Evolutionary conservation across 2,888 invertebrate genomes (phyloP).

Genomic region (Acanthosepion esculentum): DNA sequence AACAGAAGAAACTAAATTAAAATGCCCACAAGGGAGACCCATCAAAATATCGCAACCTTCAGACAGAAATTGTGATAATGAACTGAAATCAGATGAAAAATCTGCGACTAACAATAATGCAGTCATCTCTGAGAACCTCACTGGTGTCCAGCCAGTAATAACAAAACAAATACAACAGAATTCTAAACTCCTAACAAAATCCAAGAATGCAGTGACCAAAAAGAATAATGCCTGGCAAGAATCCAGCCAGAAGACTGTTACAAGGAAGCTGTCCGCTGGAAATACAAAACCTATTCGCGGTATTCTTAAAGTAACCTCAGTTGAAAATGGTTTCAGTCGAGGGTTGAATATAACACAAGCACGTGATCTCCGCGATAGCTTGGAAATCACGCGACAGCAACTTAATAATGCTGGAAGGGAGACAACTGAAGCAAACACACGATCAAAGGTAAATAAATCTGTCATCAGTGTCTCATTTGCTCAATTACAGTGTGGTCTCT

Average conservation of each 20-base stretch:
- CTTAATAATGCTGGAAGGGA: background rate
- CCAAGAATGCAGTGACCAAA: too few species aligned
- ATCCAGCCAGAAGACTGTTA: background rate
- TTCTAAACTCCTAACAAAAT: background rate
- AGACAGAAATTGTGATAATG: background rate
- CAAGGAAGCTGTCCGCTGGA: background rate
- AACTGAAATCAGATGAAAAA: background rate
- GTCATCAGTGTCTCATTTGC: background rate
- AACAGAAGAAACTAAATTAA: background rate
- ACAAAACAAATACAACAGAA: background rate
- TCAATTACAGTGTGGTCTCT: background rate
- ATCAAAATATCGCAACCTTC: background rate
- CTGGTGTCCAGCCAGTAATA: background rate
- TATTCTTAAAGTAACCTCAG: background rate
- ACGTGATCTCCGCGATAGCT: slow-evolving; percentile 62
- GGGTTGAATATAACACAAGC: background rate
- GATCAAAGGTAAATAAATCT: background rate
- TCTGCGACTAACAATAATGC: background rate
- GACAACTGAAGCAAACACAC: background rate
- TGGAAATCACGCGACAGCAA: slow-evolving; percentile 62
- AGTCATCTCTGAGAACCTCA: background rate
- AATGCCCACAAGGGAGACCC: background rate
- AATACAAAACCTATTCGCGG: background rate
- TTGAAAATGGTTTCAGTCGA: background rate
- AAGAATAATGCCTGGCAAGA: too few species aligned